Base-by-base conservation (phyloP, 2,113 vertebrate species). In the Catharus minimus region DNA sequence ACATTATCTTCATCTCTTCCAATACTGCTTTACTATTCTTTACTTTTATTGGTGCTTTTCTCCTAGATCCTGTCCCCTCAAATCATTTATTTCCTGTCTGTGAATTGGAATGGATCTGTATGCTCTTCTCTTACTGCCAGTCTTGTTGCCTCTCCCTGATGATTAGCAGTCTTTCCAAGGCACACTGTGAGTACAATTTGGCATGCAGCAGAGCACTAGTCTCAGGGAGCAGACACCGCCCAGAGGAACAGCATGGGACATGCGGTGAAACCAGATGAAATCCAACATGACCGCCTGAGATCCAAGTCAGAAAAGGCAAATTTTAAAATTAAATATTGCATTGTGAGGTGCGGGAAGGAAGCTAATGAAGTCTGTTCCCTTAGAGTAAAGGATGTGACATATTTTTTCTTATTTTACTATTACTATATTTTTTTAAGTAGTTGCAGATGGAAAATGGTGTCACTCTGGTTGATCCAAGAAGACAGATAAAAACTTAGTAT, bases 251-350 rank as follows among this genome's bases (percentile, higher is more conserved):
- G 78, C 56, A 36, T 47, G 58, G 66, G 26, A 89, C 80, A 91
- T 28, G 33, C n/a, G 4, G 36, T 64, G 86, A 88, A 92, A 88
- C 65, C 58, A 82, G 84, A 49, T 82, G 67, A 93, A 94, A 91
- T 89, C 58, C 71, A 69, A 2, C 69, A 53, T 23, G 49, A 90
- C 32, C 10, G 4, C 57, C 56, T 81, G 47, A 83, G 60, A 93
- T 77, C 68, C 61, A 71, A 74, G 56, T 60, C 67, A 86, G 68
- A 64, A 88, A 87, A 91, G 52, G 64, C 33, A 77, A 26, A 53
- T 83, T 92, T 94, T 77, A 27, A 56, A 75, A 78, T 67, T 81
- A 53, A 75, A 57, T 61, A 15, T n/a, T 82, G 24, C 68, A 49
- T n/a, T 88, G 53, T 41, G 64, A 64, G 28, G 43, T 71, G 13